These are phyloP conservation scores for Maniola hyperantus DNA, from an alignment of 2,888 invertebrate species.

Conservation along the genomic window DNA sequence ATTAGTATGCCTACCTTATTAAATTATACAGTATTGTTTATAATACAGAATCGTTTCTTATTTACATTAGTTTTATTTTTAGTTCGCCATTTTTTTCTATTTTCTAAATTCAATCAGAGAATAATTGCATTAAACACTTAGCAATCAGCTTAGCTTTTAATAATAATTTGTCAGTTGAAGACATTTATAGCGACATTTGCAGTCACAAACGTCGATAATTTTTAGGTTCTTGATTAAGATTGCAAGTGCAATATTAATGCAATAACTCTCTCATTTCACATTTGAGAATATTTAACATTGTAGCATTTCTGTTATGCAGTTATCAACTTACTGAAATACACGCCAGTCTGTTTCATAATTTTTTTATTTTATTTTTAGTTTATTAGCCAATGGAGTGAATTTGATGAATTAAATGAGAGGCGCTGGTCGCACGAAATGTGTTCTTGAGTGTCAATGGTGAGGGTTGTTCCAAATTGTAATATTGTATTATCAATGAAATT, in stretches of 20 bases:
- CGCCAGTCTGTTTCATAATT: conserved; percentile 52
- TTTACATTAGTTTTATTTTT: background rate
- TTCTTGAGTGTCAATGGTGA: conserved; percentile 35
- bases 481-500: conserved; percentile 14
- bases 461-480: conserved; percentile 20
- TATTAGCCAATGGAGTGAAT: conserved; percentile 41
- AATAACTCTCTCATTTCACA: background rate
- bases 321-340: conserved; percentile 43
- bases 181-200: background rate
- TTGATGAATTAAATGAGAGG: conserved; percentile 44
- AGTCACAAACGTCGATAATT: background rate
- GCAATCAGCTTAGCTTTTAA: background rate
- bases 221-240: background rate
- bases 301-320: conserved; percentile 47
- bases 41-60: conserved; percentile 10
- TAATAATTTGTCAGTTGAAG: background rate
- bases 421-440: conserved; percentile 66
- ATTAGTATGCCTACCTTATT: background rate
- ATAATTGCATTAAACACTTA: background rate
- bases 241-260: too few species aligned
- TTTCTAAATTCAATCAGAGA: background rate
- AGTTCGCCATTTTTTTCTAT: background rate
- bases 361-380: conserved; percentile 35
- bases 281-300: background rate
- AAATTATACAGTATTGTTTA: background rate